These are phyloP conservation scores for Hoplias malabaricus DNA, from an alignment of 2,113 vertebrate species.

Conservation along the genomic window DNA sequence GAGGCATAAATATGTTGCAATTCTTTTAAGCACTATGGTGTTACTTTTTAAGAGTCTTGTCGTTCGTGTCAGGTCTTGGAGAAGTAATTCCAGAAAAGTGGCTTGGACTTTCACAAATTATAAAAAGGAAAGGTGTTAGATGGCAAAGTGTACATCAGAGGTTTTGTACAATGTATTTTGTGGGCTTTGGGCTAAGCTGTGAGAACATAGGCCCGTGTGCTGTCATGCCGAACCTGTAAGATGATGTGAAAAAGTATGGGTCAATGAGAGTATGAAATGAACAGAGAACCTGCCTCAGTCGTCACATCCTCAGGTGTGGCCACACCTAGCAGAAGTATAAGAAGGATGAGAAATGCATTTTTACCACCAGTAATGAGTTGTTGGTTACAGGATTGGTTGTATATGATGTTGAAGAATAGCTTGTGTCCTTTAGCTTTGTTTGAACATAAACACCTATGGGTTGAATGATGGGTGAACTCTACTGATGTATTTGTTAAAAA, in stretches of 20 bases:
- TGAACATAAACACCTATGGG: neutral
- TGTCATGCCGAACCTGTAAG: conserved; percentile 47
- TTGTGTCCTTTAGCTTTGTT: neutral
- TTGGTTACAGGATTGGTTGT: conserved; percentile 29
- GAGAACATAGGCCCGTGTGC: conserved; percentile 18
- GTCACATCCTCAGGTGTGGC: conserved; percentile 44
- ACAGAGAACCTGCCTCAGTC: conserved; percentile 35
- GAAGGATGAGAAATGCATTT: conserved; percentile 39
- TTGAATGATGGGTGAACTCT: neutral
- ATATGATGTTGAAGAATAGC: neutral
- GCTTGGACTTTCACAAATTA: neutral
- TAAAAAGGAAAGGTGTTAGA: neutral
- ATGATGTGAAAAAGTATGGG: conserved; percentile 51
- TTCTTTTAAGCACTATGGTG: no score
- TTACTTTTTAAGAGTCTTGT: no score
- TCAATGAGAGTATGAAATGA: conserved; percentile 44
- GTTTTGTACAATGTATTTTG: neutral
- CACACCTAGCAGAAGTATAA: conserved; percentile 50
- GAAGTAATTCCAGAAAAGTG: neutral
- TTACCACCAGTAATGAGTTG: conserved; percentile 34
- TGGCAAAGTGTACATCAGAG: neutral
- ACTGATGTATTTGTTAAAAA: neutral
- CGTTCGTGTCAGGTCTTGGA: neutral
- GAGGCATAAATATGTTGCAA: no score
- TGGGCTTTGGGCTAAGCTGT: neutral